Conservation (phyloP, 2,888 invertebrate genomes). For the Cantharis rufa region DNA sequence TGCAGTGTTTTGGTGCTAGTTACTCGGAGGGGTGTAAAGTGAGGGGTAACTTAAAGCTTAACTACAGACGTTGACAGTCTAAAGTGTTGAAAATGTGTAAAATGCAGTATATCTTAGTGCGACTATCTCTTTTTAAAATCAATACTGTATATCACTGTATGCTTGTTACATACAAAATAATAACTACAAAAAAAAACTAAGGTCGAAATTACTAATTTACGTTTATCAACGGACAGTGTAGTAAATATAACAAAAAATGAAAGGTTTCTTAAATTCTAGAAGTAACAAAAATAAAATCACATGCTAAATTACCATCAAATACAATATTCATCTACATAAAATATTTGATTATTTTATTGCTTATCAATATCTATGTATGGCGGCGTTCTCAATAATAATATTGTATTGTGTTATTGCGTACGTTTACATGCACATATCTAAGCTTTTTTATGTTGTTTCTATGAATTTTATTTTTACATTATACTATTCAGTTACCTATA, state of each 20-base stretch:
- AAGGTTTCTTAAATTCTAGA: neutral
- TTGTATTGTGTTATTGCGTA: too few species aligned
- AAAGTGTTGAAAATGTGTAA: constrained; percentile 5
- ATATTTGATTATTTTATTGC: too few species aligned
- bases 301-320: too few species aligned
- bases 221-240: neutral
- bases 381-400: too few species aligned
- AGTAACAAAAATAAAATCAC: too few species aligned
- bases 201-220: neutral
- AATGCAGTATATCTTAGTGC: neutral
- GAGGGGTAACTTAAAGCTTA: neutral
- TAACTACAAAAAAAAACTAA: neutral
- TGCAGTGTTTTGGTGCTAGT: neutral
- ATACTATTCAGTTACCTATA: too few species aligned
- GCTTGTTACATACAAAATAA: neutral
- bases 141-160: neutral
- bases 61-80: neutral
- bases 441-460: too few species aligned
- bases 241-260: neutral
- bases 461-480: too few species aligned
- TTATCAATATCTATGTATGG: too few species aligned
- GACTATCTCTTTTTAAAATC: constrained; percentile 1
- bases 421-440: too few species aligned
- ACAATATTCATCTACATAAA: too few species aligned
- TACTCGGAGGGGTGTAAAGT: neutral